Conservation (phyloP, 2,797 vertebrate species). For the Trichosurus vulpecula region DNA sequence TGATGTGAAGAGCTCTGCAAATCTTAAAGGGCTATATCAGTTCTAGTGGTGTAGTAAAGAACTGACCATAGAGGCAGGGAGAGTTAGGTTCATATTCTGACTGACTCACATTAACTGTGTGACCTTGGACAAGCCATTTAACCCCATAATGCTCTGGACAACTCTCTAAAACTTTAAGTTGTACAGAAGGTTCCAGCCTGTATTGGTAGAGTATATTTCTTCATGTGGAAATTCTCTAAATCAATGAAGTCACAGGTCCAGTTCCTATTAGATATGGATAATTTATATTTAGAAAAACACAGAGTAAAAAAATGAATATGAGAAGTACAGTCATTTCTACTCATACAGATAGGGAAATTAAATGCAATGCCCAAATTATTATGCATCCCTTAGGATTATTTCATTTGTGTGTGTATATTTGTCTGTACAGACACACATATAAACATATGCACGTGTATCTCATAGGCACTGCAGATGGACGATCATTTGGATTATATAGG, state of each 20-base stretch:
- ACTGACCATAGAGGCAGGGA: not conserved
- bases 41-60: not conserved
- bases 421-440: not conserved
- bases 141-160: not conserved
- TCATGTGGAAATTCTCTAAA: not conserved
- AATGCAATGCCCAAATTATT: not conserved
- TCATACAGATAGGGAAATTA: not conserved
- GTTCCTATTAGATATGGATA: not conserved
- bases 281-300: not conserved
- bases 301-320: not conserved
- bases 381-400: not conserved
- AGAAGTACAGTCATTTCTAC: not conserved
- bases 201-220: not conserved
- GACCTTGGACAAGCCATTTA: not conserved
- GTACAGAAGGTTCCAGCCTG: not conserved
- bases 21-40: not conserved
- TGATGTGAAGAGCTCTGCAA: not conserved
- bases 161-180: not conserved
- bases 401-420: not conserved
- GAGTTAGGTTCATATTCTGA: not conserved
- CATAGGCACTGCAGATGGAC: not conserved
- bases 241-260: not conserved
- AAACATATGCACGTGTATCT: not conserved
- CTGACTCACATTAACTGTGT: not conserved
- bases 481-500: not conserved